Evolutionary conservation across 2,797 vertebrate genomes (phyloP), one percentile per base, ranked within the genome.

Genomic region (Pseudotriccus pelzelni): DNA sequence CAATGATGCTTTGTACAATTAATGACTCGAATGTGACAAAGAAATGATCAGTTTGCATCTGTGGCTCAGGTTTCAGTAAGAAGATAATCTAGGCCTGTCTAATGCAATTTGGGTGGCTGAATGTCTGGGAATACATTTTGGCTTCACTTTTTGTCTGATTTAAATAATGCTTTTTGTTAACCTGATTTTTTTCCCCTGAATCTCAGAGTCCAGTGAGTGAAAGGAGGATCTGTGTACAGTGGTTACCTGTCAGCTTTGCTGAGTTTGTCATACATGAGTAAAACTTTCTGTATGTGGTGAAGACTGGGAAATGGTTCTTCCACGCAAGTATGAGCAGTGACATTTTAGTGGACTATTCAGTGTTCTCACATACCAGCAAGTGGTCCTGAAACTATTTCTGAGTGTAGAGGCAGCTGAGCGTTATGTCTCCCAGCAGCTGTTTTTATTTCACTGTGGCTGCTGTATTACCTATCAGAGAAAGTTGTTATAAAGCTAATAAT

Each of bases 401-500:
- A 70, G 56, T 20, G 44, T 37, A 81, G 76, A 94, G 56, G 34
- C 74, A 93, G 70, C 36, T 63, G 69, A 68, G 53, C 28, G 32
- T 89, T 91, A 12, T 82, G 22, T 87, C 21, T 90, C 46, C 66
- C 88, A 92, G 85, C 37, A 92, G 56, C 30, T 58, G 41, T 87
- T 92, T 89, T 82, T 32, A 39, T 89, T 93, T 91, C 69, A 32
- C 30, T 62, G 39, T 68, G 27, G 47, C 69, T 85, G n/a, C 19
- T 50, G 5, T 86, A 20, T 14, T 56, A 4, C 73, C 44, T 88
- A 28, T 50, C 68, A 86, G 58, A 79, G 46, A 89, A 56, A 75
- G 56, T 44, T 80, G 21, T 84, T 94, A 90, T 17, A 92, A 87
- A 95, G 53, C 66, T 86, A 84, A 14, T 73, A 90, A 59, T 67